Evolutionary conservation across 1,140 invertebrate genomes (phyloP), one percentile per base, ranked within the genome.

Genomic region (Meteorus sp.): DNA sequence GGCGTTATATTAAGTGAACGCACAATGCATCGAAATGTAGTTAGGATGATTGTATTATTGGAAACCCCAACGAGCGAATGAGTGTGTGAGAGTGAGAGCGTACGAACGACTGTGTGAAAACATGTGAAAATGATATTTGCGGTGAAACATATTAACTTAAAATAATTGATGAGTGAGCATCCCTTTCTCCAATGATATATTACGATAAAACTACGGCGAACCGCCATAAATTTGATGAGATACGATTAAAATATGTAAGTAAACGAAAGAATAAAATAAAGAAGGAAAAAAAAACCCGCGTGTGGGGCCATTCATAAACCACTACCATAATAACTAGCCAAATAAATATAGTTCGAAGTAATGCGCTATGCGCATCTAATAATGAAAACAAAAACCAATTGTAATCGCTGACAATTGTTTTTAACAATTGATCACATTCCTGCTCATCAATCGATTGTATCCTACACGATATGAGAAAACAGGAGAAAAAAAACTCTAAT

Each of bases 301-400:
- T 60, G 60, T 65, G 65, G 66, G 65, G 70, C 65, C 70, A 71
- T 65, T 47, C 62, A 47, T 69, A 64, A 66, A 52, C 15, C 23
- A 67, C 50, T 69, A 59, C 47, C 66, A 68, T 67, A 23, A 35
- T 35, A 29, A 64, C 56, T 69, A 70, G 60, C 33, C 41, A 62
- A 74, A 59, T 50, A 45, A 45, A 43, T 45, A n/a, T n/a, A n/a
- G n/a, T 39, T 61, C 56, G 43, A 65, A 52, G 43, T 56, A 63
- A 67, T 61, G 51, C 66, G 17, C 13, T 20, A 52, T 52, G 17
- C 8, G 20, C 33, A 33, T 22, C 31, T 43, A 44, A 54, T 33
- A 33, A 35, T 0, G 17, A 37, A 52, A 52, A 35, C 33, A 52
- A 52, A 52, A 58, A 48, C 35, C 19, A 35, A 60, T 50, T 61